A percentile compares a stretch with the other conserved stretches of the same genome.
phyloP scores from a whole-genome alignment of 2,888 invertebrate species.

The Eumerus sabulonum region DNA sequence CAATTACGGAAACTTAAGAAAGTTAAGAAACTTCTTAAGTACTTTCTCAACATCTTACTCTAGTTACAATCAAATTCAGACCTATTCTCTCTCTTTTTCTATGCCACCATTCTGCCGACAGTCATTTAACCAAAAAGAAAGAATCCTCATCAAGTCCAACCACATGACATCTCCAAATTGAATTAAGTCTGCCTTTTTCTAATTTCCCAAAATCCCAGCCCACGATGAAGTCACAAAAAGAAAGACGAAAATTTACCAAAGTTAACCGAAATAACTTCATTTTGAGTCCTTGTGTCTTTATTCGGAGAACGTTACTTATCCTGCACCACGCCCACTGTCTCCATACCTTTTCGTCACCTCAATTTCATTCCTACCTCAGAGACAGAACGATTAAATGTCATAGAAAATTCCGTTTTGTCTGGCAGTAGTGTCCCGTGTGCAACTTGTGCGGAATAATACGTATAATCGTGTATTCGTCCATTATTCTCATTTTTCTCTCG shows the following conservation, averaged over 20 bases:
- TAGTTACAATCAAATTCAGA: too few relatives aligned
- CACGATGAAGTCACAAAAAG: not conserved
- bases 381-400: constrained; percentile 65
- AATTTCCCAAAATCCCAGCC: constrained; percentile 22
- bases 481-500: constrained; percentile 29
- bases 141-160: too few relatives aligned
- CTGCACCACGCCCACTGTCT: not conserved
- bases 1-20: too few relatives aligned
- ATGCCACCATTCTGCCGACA: too few relatives aligned
- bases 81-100: too few relatives aligned
- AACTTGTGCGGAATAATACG: constrained; percentile 51
- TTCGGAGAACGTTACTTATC: constrained; percentile 43
- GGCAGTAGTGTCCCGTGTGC: constrained; percentile 44
- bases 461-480: too few relatives aligned
- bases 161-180: constrained; percentile 22
- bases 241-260: constrained; percentile 38
- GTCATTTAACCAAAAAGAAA: too few relatives aligned
- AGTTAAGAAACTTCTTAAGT: too few relatives aligned
- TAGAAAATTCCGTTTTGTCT: constrained; percentile 48
- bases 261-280: constrained; percentile 62
- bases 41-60: too few relatives aligned
- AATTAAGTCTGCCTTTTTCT: constrained; percentile 52
- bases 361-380: constrained; percentile 34
- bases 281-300: constrained; percentile 46
- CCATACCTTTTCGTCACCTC: too few relatives aligned